These are phyloP conservation scores for Vidua macroura DNA, from an alignment of 2,113 vertebrate genomes.

Conservation along the genomic window DNA sequence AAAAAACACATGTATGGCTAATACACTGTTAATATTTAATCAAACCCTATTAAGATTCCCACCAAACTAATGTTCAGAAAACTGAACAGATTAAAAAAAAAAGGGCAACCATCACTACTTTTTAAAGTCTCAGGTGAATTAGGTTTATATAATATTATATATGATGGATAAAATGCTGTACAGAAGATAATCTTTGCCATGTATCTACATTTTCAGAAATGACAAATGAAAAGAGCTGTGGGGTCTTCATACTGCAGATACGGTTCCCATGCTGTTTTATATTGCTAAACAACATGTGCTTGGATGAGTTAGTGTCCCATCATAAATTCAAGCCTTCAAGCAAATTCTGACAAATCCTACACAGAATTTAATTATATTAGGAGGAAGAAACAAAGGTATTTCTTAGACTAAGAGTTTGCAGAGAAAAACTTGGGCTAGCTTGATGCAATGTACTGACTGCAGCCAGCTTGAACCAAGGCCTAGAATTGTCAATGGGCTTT, in stretches of 20 bases:
- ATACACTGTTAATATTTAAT: neutral
- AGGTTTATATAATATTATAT: neutral
- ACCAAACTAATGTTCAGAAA: neutral
- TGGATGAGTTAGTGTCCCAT: neutral
- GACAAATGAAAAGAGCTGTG: neutral
- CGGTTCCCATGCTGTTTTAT: neutral
- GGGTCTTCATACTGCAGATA: neutral
- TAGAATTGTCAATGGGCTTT: neutral
- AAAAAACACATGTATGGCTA: neutral
- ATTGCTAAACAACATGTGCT: neutral
- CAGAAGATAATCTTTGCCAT: neutral
- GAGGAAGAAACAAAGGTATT: neutral
- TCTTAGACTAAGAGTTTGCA: neutral
- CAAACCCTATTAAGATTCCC: neutral
- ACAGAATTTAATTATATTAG: neutral
- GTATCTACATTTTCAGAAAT: neutral
- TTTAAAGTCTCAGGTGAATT: neutral
- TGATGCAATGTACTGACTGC: accelerated
- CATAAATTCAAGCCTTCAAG: neutral
- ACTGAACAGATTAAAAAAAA: neutral
- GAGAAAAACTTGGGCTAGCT: neutral
- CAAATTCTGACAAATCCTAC: neutral
- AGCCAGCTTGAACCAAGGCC: neutral
- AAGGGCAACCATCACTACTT: neutral
- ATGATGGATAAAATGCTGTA: neutral